Evolutionary conservation across 2,113 vertebrate species (phyloP).

Genomic region (Cephalopholis sonnerati): DNA sequence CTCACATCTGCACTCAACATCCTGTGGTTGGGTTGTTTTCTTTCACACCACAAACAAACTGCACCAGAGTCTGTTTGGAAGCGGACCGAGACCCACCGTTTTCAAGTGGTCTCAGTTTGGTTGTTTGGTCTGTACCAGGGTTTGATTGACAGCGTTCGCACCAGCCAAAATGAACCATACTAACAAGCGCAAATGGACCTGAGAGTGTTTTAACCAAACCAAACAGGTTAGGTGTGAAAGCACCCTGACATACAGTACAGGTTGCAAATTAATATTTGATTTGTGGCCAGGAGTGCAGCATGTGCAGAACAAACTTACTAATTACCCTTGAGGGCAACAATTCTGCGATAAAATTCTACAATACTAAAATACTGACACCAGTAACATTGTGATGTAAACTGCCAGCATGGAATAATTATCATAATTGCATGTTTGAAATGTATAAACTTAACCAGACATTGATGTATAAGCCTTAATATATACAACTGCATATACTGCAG

Average conservation of each 20-base stretch:
- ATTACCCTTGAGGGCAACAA: background rate
- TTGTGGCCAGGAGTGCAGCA: background rate
- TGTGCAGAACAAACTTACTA: background rate
- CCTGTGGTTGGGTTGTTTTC: no score
- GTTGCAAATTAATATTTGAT: background rate
- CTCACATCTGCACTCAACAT: no score
- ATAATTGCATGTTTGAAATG: background rate
- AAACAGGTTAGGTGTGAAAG: no score
- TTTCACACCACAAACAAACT: no score
- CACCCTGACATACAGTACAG: background rate
- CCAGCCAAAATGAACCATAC: no score
- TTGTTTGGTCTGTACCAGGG: no score
- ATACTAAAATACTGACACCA: background rate
- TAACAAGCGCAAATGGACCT: no score
- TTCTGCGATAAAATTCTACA: background rate
- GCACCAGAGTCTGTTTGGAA: no score
- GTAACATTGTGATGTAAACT: background rate
- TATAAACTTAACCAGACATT: background rate
- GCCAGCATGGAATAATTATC: background rate
- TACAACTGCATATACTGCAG: background rate
- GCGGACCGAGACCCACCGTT: no score
- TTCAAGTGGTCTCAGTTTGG: no score
- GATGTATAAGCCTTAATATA: background rate
- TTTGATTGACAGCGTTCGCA: no score
- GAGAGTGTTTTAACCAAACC: no score